Conservation (phyloP, 2,797 vertebrate genomes). For the Crocodylus rhombifer region DNA sequence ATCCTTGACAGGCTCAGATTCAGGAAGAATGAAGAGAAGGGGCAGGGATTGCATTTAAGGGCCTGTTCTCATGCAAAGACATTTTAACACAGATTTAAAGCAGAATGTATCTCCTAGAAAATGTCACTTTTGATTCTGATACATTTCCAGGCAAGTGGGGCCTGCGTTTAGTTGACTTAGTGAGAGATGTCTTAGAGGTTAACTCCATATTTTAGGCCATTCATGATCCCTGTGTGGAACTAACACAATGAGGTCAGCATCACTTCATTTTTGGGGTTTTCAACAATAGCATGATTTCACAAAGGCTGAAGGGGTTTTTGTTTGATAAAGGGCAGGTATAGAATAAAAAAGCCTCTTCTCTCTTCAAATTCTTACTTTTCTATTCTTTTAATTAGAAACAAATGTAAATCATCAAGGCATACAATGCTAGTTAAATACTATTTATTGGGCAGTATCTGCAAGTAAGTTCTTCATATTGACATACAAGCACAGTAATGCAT, state of each 20-base stretch:
- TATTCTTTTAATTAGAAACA: slow-evolving; percentile 26
- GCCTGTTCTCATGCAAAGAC: slow-evolving; percentile 64
- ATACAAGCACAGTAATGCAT: slow-evolving; percentile 37
- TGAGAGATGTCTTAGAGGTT: slow-evolving; percentile 48
- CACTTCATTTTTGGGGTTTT: slow-evolving; percentile 40
- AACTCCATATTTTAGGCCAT: slow-evolving; percentile 44
- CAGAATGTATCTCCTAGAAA: slow-evolving; percentile 60
- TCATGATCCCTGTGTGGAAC: background rate
- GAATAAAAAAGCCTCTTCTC: background rate
- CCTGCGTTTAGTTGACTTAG: slow-evolving; percentile 51
- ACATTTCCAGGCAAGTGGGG: slow-evolving; percentile 29
- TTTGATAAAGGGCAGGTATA: slow-evolving; percentile 57
- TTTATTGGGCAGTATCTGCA: slow-evolving; percentile 54
- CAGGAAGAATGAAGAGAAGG: slow-evolving; percentile 52
- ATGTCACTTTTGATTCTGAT: slow-evolving; percentile 61
- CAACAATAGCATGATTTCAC: slow-evolving; percentile 54
- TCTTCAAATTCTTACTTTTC: background rate
- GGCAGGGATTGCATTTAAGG: slow-evolving; percentile 52
- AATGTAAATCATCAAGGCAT: slow-evolving; percentile 53
- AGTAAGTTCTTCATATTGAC: slow-evolving; percentile 37
- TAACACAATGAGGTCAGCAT: slow-evolving; percentile 54
- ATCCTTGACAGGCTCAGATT: slow-evolving; percentile 56
- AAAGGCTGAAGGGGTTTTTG: slow-evolving; percentile 50
- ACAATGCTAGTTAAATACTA: slow-evolving; percentile 47
- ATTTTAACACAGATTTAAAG: slow-evolving; percentile 73